These are phyloP conservation scores for Pseudorhiza aurosa DNA, from an alignment of 30 jellyfish, hydroid and myxozoan genomes.

Conservation along the genomic window DNA sequence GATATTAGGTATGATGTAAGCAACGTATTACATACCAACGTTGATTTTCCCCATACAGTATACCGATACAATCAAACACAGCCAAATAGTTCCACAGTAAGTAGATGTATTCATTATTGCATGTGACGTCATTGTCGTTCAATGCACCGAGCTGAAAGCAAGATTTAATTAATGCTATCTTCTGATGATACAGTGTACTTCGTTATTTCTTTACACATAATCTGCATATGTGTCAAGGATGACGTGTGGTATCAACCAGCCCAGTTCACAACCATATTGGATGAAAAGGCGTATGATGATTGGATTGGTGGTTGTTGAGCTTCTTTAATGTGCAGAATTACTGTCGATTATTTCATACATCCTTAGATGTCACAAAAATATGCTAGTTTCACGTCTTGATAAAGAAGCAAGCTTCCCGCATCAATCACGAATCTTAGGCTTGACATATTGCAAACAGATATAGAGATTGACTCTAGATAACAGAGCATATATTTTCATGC, in stretches of 20 bases:
- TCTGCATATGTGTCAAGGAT: no score
- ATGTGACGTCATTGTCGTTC: no score
- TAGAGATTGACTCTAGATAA: no score
- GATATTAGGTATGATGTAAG: no score
- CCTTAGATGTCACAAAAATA: background rate
- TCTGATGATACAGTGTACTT: no score
- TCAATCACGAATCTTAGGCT: background rate
- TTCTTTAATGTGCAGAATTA: background rate
- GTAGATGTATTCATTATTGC: no score
- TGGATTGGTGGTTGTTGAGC: background rate
- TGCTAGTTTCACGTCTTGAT: background rate
- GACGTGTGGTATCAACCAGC: background rate
- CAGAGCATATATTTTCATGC: no score
- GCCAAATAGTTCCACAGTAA: background rate
- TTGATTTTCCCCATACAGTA: background rate
- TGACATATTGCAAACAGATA: background rate
- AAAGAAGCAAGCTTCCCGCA: background rate
- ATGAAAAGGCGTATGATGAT: background rate
- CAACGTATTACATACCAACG: background rate
- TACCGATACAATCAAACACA: background rate
- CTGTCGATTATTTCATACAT: background rate
- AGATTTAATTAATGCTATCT: no score
- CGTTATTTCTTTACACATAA: no score
- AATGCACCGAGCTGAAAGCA: no score
- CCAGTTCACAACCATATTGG: background rate